Evolutionary conservation across 2,797 vertebrate species (phyloP).

Genomic region (Euthynnus affinis): DNA sequence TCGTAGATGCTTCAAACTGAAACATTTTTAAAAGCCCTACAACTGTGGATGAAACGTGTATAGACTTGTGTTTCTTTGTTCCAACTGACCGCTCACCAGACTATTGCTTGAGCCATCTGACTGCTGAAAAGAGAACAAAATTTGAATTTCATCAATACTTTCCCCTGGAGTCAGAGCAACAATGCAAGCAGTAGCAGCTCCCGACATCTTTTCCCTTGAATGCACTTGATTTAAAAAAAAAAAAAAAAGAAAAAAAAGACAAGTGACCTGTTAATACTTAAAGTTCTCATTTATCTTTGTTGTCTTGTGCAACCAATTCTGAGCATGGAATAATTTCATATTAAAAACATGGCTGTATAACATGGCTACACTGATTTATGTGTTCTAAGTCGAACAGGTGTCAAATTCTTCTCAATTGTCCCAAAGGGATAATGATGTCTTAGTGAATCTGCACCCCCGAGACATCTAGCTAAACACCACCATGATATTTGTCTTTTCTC

Average conservation of each 20-base stretch:
- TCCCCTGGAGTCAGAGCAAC: conserved; percentile 25
- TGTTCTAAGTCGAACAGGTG: conserved; percentile 32
- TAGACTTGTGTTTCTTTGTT: conserved; percentile 50
- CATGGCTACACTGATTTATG: neutral
- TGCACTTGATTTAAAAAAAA: conserved; percentile 8
- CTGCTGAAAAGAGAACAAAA: conserved; percentile 40
- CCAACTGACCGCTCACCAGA: conserved; percentile 47
- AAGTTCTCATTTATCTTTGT: conserved; percentile 22
- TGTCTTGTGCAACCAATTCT: conserved; percentile 10
- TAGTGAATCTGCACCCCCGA: conserved; percentile 46
- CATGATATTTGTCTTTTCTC: conserved; percentile 77
- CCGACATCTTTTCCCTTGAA: conserved; percentile 41
- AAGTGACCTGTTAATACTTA: conserved; percentile 29
- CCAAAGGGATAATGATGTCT: conserved; percentile 59
- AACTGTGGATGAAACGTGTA: conserved; percentile 39
- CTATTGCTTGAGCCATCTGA: conserved; percentile 40
- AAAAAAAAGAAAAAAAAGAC: conserved; percentile 9
- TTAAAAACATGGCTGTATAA: conserved; percentile 2
- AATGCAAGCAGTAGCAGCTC: conserved; percentile 19
- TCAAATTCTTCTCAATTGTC: conserved; percentile 33
- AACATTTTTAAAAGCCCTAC: conserved; percentile 15
- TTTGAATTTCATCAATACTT: conserved; percentile 57
- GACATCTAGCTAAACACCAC: conserved; percentile 57
- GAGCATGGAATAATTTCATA: neutral
- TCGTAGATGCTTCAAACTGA: neutral